These are phyloP conservation scores for Agapornis roseicollis DNA, from an alignment of 2,113 vertebrate species.

Conservation along the genomic window DNA sequence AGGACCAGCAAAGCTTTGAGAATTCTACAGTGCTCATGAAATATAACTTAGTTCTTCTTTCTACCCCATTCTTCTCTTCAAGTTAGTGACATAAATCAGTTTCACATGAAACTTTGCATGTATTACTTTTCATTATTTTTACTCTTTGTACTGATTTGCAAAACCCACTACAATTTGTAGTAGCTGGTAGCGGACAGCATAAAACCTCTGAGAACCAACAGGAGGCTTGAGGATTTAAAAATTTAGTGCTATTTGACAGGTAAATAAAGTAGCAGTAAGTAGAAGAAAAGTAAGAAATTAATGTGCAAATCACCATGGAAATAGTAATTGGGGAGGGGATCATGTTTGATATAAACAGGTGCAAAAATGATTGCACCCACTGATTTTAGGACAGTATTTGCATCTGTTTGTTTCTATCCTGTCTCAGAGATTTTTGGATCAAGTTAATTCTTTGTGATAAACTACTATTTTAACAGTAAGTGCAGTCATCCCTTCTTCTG, in stretches of 20 bases:
- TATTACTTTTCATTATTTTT: background rate
- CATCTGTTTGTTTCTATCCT: background rate
- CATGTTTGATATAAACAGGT: fast-evolving
- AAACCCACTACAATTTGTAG: background rate
- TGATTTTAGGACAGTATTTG: background rate
- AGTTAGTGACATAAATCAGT: background rate
- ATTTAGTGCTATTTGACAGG: background rate
- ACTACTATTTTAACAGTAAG: background rate
- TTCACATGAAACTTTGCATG: background rate
- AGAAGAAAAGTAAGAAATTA: background rate
- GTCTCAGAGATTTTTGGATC: background rate
- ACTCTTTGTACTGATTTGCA: background rate
- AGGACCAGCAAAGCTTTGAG: background rate
- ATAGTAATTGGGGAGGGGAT: background rate
- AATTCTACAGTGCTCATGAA: background rate
- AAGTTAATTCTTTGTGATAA: background rate
- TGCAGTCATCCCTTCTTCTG: background rate
- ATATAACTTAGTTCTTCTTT: background rate
- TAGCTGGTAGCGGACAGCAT: background rate
- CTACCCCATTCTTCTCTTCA: background rate
- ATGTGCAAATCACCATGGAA: background rate
- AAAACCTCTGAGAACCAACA: background rate
- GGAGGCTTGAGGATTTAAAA: background rate
- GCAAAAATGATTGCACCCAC: background rate
- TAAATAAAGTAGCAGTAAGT: background rate